Percentiles rank a stretch among this genome's conserved stretches.
phyloP scores from a whole-genome alignment of 1,140 invertebrate species.

The Caenorhabditis latens region DNA sequence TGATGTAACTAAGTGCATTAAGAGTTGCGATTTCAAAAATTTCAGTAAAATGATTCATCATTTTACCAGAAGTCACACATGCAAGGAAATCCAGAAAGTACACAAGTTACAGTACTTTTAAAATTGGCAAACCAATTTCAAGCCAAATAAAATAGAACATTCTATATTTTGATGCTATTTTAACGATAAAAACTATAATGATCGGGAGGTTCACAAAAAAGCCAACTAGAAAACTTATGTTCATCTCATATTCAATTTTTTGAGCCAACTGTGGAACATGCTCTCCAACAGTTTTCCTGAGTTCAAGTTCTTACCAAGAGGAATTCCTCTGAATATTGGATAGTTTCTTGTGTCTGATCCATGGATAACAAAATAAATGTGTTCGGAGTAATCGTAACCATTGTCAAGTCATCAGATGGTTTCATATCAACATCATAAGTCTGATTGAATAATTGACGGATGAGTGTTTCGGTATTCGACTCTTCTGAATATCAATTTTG shows the following conservation, averaged over 20 bases:
- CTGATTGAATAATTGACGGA: background rate
- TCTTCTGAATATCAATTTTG: background rate
- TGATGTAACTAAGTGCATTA: no score
- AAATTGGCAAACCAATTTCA: no score
- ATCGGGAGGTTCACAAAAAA: background rate
- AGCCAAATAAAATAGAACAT: no score
- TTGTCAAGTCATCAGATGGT: slow-evolving; percentile 24
- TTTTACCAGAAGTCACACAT: no score
- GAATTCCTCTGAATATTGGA: slow-evolving; percentile 26
- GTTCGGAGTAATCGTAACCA: slow-evolving; percentile 24
- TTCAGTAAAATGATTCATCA: background rate
- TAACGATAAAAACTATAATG: background rate
- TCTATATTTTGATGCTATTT: background rate
- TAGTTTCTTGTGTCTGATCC: slow-evolving; percentile 46
- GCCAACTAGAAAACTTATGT: background rate
- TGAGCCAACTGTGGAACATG: no score
- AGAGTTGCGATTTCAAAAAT: no score
- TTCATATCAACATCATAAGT: slow-evolving; percentile 51
- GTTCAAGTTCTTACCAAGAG: background rate
- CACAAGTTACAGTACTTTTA: no score
- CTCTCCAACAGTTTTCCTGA: no score
- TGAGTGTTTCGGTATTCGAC: background rate
- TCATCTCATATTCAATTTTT: no score
- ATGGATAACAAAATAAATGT: slow-evolving; percentile 35
- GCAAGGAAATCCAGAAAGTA: no score